Evolutionary conservation across 2,888 invertebrate genomes (phyloP).

Genomic region (Volucella inanis): DNA sequence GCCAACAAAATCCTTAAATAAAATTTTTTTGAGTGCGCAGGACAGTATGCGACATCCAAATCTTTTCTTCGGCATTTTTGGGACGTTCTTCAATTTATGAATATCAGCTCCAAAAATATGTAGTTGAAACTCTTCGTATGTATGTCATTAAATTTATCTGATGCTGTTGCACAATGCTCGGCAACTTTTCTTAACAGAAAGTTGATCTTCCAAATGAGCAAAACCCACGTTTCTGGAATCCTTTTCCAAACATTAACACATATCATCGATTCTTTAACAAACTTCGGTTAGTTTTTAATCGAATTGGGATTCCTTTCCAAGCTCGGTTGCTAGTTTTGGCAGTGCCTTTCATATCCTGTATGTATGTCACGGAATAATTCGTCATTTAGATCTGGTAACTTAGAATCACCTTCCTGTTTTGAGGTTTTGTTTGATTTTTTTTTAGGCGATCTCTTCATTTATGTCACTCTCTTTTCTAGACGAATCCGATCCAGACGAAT

Average conservation of each 20-base stretch:
- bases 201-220: constrained; percentile 84
- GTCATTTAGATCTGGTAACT: constrained; percentile 83
- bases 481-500: constrained; percentile 77
- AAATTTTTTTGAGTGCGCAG: constrained; percentile 83
- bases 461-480: constrained; percentile 79
- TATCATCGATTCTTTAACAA: constrained; percentile 84
- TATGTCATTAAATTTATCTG: constrained; percentile 88
- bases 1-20: constrained; percentile 83
- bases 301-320: constrained; percentile 83
- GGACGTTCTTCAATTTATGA: constrained; percentile 78
- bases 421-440: constrained; percentile 63
- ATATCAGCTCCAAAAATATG: constrained; percentile 77
- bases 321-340: constrained; percentile 80
- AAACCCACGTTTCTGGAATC: constrained; percentile 84
- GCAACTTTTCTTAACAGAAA: constrained; percentile 86
- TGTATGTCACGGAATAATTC: constrained; percentile 83
- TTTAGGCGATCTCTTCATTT: constrained; percentile 75
- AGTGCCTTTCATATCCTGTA: constrained; percentile 83
- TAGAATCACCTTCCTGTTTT: constrained; percentile 79
- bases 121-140: constrained; percentile 84
- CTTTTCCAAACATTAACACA: constrained; percentile 84
- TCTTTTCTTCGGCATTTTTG: constrained; percentile 82
- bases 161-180: constrained; percentile 88
- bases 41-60: constrained; percentile 82
- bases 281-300: constrained; percentile 83